phyloP scores from a whole-genome alignment of 2,797 vertebrate genomes.

The Myripristis jacobus region DNA sequence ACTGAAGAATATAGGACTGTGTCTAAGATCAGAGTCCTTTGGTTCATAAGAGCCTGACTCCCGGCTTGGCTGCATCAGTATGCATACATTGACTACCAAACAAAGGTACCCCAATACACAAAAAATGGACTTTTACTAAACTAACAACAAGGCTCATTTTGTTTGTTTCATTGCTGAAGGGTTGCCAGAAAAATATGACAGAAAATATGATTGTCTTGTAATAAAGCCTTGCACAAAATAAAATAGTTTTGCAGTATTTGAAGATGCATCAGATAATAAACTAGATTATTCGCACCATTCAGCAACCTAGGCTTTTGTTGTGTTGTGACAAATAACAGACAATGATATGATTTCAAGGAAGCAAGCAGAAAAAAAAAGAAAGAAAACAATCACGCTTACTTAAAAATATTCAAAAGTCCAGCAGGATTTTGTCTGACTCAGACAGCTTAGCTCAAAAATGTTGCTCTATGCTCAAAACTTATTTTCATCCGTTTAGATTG shows the following conservation, averaged over 20 bases:
- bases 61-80: slow-evolving; percentile 30
- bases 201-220: slow-evolving; percentile 33
- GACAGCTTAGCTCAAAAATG: slow-evolving; percentile 32
- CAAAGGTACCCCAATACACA: slow-evolving; percentile 20
- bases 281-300: slow-evolving; percentile 25
- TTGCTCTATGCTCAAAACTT: slow-evolving; percentile 24
- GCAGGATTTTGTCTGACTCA: slow-evolving; percentile 15
- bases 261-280: slow-evolving; percentile 17
- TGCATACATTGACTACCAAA: slow-evolving; percentile 47
- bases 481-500: slow-evolving; percentile 48
- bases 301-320: slow-evolving; percentile 25
- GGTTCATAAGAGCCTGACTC: slow-evolving; percentile 28
- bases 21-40: slow-evolving; percentile 46
- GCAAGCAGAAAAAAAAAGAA: no score
- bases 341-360: slow-evolving; percentile 12
- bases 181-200: neutral
- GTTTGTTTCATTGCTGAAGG: slow-evolving; percentile 26
- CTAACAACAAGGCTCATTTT: slow-evolving; percentile 13
- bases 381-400: slow-evolving; percentile 13
- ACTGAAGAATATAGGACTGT: slow-evolving; percentile 39
- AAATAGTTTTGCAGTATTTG: slow-evolving; percentile 22
- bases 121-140: slow-evolving; percentile 16
- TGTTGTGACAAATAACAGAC: slow-evolving; percentile 42
- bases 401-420: slow-evolving; percentile 25
- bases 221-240: slow-evolving; percentile 19